These are phyloP conservation scores for Staurois parvus DNA, from an alignment of 2,797 vertebrate species.

Conservation along the genomic window DNA sequence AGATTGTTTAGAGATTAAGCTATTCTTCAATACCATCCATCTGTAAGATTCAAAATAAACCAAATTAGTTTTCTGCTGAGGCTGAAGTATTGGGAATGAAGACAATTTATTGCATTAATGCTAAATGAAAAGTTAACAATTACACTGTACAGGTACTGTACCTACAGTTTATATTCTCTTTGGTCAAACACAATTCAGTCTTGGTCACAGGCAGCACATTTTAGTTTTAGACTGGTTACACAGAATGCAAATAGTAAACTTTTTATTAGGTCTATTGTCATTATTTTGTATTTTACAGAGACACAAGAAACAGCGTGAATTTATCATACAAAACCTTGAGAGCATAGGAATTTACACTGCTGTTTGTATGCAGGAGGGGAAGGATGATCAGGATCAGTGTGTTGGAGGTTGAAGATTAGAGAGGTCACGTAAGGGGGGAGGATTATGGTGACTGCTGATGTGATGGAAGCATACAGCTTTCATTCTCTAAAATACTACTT, in stretches of 20 bases:
- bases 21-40: too few relatives aligned
- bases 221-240: neutral
- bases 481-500: neutral
- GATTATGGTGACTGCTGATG: conserved; percentile 49
- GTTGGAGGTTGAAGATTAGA: conserved; percentile 53
- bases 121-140: neutral
- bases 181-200: neutral
- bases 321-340: conserved; percentile 49
- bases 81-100: too few relatives aligned
- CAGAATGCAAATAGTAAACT: neutral
- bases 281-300: neutral
- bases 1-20: too few relatives aligned
- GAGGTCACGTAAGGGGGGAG: conserved; percentile 46
- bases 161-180: neutral
- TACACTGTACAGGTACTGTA: too few relatives aligned
- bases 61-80: too few relatives aligned
- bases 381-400: conserved; percentile 48
- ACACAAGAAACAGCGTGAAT: conserved; percentile 6
- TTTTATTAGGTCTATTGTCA: neutral
- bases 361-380: conserved; percentile 7
- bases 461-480: conserved; percentile 24
- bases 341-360: conserved; percentile 33
- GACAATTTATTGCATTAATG: too few relatives aligned
- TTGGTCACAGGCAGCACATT: neutral
- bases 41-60: too few relatives aligned